Evolutionary conservation across 64 coral and sea anemone genomes (phyloP).

Genomic region (Anthopleura sola): DNA sequence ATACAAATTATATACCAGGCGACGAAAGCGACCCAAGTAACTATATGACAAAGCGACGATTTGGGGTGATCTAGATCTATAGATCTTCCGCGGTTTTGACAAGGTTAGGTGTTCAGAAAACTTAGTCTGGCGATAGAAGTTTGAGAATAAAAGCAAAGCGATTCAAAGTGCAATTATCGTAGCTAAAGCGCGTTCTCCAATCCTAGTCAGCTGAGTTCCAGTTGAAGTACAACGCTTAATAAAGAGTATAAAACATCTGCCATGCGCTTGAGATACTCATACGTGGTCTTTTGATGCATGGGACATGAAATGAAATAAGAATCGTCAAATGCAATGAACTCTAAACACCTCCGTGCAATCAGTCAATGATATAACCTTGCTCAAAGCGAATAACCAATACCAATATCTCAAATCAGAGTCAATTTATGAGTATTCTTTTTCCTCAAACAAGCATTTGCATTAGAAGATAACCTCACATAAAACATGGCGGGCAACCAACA

Average conservation of each 20-base stretch:
- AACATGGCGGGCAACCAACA: slow-evolving; percentile 7
- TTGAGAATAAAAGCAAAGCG: not conserved
- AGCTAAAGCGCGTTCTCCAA: not conserved
- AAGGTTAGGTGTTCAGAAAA: not conserved
- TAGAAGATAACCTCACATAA: not conserved
- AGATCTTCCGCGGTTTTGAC: not conserved
- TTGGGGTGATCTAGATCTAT: not conserved
- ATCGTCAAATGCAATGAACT: not conserved
- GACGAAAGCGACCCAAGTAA: not conserved
- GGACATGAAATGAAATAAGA: not conserved
- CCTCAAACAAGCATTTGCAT: not conserved
- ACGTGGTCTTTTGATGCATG: slow-evolving; percentile 1
- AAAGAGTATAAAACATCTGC: slow-evolving; percentile 16
- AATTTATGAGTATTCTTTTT: not conserved
- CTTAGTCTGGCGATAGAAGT: not conserved
- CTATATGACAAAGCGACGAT: not conserved
- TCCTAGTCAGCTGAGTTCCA: not conserved
- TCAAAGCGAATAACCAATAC: not conserved
- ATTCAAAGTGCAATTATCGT: not conserved
- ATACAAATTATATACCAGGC: not conserved
- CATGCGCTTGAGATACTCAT: not conserved
- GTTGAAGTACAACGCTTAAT: not conserved
- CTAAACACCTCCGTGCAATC: not conserved
- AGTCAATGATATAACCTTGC: not conserved
- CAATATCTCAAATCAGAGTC: not conserved